Base-by-base conservation (phyloP, 2,113 vertebrate species). In the Sylvilagus bachmani region DNA sequence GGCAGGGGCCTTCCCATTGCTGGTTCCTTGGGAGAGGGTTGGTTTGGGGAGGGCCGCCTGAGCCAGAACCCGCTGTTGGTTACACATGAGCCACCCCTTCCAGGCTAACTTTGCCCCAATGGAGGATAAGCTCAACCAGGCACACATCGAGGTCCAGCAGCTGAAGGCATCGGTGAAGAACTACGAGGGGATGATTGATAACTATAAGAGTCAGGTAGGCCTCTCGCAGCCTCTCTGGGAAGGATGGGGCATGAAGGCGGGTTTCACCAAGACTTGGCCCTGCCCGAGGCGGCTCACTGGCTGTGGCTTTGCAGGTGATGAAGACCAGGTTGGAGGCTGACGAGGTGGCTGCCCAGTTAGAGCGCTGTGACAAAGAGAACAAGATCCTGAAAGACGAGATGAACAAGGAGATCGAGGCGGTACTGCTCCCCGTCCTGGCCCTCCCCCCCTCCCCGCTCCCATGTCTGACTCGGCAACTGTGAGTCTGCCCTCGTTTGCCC, bases 111-210 rank as follows among this genome's bases (percentile, higher is more conserved):
- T 98, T 0, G 86, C 97, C 36, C 97, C 98, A 0, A 97, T 98
- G 98, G 99, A 99, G 92, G 99, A 99, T 88, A 99, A 99, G 86
- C 96, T 99, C 96, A 97, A 97, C 6, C 90, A 99, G 88, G 98
- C 99, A 0, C 98, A 99, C 67, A 78, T 97, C 10, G 99, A 99
- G 96, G 97, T 99, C 51, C 98, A 99, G 84, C 98, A 99, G 95
- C 98, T 99, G 88, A 99, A 98, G 98, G 98, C 91, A 6, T 99
- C 99, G 9, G 95, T 99, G 83, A 99, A 97, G 91, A 99, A 99
- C 90, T 99, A 99, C 0, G 99, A 99, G 96, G 98, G 89, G 17
- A 97, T 99, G 96, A 98, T 99, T 93, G 99, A 99, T 97, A 98
- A 97, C 95, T 99, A 99, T 83, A 99, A 99, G 88, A 97, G 98